Conservation (phyloP, 1,140 invertebrate genomes). For the Branchinecta lindahli region DNA sequence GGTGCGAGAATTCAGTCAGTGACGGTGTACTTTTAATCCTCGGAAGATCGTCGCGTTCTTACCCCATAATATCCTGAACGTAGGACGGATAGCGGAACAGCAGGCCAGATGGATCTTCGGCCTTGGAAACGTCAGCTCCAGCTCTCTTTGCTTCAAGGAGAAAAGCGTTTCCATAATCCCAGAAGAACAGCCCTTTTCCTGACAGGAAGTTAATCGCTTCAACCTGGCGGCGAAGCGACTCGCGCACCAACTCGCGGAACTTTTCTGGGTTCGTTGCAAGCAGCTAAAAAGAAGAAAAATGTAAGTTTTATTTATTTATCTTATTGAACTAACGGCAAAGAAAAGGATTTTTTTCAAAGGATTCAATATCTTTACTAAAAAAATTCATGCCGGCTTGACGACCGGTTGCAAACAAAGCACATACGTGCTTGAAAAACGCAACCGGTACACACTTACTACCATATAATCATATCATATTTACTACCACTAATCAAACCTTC, state of each 20-base stretch:
- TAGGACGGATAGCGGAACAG: slow-evolving; percentile 49
- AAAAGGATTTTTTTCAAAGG: too few species aligned
- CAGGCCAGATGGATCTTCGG: slow-evolving; percentile 30
- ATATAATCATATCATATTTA: too few species aligned
- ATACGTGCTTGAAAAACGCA: too few species aligned
- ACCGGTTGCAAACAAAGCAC: too few species aligned
- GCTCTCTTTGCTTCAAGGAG: slow-evolving; percentile 46
- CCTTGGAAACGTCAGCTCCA: slow-evolving; percentile 35
- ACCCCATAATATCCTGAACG: slow-evolving; percentile 55
- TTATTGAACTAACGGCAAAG: too few species aligned
- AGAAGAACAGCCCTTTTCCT: slow-evolving; percentile 43
- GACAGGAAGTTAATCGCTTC: slow-evolving; percentile 43
- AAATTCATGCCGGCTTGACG: too few species aligned
- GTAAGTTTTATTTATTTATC: too few species aligned
- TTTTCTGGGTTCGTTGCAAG: slow-evolving; percentile 38
- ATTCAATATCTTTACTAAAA: too few species aligned
- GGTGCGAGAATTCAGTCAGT: too few species aligned
- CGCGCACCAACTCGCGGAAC: slow-evolving; percentile 41
- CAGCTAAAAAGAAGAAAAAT: slow-evolving; percentile 26
- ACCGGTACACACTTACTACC: too few species aligned
- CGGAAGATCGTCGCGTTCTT: slow-evolving; percentile 13
- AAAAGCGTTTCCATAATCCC: slow-evolving; percentile 56
- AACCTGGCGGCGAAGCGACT: slow-evolving; percentile 44
- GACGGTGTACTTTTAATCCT: too few species aligned
- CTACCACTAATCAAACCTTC: too few species aligned